Evolutionary conservation across 2,888 invertebrate genomes (phyloP), one percentile per base, ranked within the genome.

Genomic region (Drosophila setosimentum): DNA sequence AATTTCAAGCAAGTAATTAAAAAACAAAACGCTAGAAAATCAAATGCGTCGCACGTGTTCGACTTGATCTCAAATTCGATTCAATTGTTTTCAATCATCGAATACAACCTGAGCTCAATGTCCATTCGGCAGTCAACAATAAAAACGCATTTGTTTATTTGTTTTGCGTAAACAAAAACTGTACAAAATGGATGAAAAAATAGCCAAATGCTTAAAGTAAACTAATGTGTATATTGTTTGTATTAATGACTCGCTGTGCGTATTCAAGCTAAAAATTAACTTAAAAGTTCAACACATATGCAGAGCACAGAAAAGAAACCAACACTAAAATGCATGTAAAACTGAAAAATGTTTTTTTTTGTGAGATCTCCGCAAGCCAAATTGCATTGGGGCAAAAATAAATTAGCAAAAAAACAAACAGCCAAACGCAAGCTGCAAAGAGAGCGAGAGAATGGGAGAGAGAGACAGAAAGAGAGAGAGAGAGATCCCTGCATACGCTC

Each of bases 171-270:
- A 70, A 75, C 40, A 69, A 53, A 68, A 74, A 59, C 21, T 13
- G 37, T n/a, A 37, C 50, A 59, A 61, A 73, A 24, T 27, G 45
- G 45, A 6, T 45, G 45, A 49, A 42, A 49, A 27, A 61, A 29
- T 32, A 42, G 1, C 37, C 42, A 24, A 50, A 65, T 62, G 48
- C 58, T 58, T 45, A 55, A 60, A 29, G 75, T 58, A 59, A 72
- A 72, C 77, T 55, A 72, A 59, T 71, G 58, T 51, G 16, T 50
- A 53, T 27, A 35, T 72, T 71, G 75, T 76, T 76, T 75, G 67
- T 29, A 30, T 35, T 32, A 71, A 71, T 49, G 48, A 61, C 60
- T 51, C 59, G 57, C n/a, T 60, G 27, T 11, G 37, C 27, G 13
- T 24, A 35, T 51, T 24, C 30, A 45, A 59, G 33, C 50, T 13